These are phyloP conservation scores for Ramazzottius varieornatus DNA, from an alignment of 2,888 invertebrate species.

Conservation along the genomic window DNA sequence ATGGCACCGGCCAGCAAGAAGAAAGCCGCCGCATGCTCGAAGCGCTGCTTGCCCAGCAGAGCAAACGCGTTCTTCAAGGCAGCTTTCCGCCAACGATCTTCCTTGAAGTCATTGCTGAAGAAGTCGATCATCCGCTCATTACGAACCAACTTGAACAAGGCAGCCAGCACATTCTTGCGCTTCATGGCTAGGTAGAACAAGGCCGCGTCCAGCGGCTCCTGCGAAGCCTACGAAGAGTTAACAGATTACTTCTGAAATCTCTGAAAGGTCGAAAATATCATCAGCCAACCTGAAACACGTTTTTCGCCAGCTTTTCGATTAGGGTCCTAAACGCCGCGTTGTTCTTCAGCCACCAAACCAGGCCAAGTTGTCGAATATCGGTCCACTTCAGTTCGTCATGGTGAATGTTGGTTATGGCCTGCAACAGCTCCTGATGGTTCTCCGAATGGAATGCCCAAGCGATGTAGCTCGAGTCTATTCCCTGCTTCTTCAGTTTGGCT, in stretches of 20 bases:
- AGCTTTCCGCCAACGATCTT: constrained; percentile 84
- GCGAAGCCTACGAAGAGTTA: constrained; percentile 63
- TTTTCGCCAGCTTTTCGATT: constrained; percentile 41
- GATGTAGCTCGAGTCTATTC: constrained; percentile 37
- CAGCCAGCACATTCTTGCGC: constrained; percentile 86
- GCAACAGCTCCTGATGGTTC: constrained; percentile 70
- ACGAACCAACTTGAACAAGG: constrained; percentile 49
- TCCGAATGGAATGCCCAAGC: constrained; percentile 99
- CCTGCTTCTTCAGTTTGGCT: constrained; percentile 48
- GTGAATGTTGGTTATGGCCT: constrained; percentile 40
- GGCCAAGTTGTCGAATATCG: constrained; percentile 60
- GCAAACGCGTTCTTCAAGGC: constrained; percentile 95
- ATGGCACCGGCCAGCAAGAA: constrained; percentile 79
- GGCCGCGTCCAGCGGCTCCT: constrained; percentile 90
- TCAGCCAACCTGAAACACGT: not conserved
- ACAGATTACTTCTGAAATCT: constrained; percentile 38
- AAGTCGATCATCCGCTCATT: constrained; percentile 81
- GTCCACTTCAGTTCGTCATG: constrained; percentile 43
- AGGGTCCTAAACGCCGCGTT: constrained; percentile 49
- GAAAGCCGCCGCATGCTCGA: constrained; percentile 92
- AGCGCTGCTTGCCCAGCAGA: constrained; percentile 71
- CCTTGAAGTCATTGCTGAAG: constrained; percentile 72
- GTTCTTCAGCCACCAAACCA: constrained; percentile 87
- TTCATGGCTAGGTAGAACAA: constrained; percentile 91
- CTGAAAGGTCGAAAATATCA: not conserved